Conservation (phyloP, 1,140 invertebrate species). For the Ceratina japonica region DNA sequence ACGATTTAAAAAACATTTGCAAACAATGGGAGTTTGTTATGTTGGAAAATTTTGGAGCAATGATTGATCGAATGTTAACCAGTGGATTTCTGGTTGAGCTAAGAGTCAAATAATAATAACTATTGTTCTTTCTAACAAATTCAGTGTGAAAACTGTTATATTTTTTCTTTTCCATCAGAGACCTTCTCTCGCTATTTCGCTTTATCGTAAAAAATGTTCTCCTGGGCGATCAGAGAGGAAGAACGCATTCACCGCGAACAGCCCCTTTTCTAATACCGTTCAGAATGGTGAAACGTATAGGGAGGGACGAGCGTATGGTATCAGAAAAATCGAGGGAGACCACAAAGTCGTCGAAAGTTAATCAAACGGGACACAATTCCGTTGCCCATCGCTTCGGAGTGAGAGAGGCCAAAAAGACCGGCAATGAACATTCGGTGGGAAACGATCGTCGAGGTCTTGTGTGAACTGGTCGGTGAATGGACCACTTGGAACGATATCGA, state of each 20-base stretch:
- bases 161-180: not conserved
- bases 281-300: no score
- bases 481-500: not conserved
- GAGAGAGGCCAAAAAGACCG: not conserved
- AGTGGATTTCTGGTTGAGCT: no score
- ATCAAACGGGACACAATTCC: constrained; percentile 9
- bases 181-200: not conserved
- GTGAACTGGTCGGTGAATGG: not conserved
- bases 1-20: no score
- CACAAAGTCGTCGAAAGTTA: constrained; percentile 16
- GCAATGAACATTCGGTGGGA: constrained; percentile 9
- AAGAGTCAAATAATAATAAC: no score
- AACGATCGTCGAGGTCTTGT: not conserved
- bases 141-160: not conserved
- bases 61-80: no score
- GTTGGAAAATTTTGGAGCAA: no score
- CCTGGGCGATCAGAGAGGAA: not conserved
- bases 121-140: not conserved
- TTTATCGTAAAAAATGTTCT: not conserved
- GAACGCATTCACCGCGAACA: not conserved
- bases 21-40: no score
- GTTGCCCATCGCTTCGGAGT: not conserved
- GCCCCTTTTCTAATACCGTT: no score
- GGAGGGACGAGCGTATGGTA: not conserved
- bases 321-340: not conserved